Percentiles rank a stretch among this genome's conserved stretches.
Evolutionary conservation across 1,140 invertebrate genomes (phyloP).

Genomic region (Brachionus rotundiformis): DNA sequence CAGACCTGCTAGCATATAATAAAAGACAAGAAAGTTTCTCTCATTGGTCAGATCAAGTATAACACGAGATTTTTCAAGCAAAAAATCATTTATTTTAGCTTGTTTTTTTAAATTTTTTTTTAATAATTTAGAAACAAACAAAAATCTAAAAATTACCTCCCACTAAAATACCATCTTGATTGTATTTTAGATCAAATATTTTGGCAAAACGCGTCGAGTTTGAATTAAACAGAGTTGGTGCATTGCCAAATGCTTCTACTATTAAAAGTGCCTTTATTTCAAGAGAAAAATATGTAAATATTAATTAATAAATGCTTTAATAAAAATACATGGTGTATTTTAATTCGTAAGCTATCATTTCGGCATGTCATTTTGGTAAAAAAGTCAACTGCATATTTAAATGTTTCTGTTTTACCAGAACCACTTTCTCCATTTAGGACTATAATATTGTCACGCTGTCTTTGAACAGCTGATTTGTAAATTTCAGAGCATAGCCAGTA

Average conservation of each 20-base stretch:
- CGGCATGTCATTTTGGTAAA: conserved; percentile 55
- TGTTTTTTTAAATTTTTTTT: not conserved
- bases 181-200: conserved; percentile 74
- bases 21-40: conserved; percentile 50
- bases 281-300: not conserved
- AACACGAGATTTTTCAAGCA: conserved; percentile 46
- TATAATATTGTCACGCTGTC: conserved; percentile 82
- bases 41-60: conserved; percentile 33
- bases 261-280: not conserved
- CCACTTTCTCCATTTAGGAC: conserved; percentile 97
- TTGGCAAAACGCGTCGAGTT: conserved; percentile 94
- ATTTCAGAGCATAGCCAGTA: conserved; percentile 97
- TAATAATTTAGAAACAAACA: not conserved
- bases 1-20: conserved; percentile 36
- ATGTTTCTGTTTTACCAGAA: conserved; percentile 70
- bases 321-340: conserved; percentile 23
- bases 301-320: not conserved
- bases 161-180: conserved; percentile 77
- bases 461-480: conserved; percentile 91
- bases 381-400: conserved; percentile 58
- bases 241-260: conserved; percentile 77
- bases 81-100: conserved; percentile 50
- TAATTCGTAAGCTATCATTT: conserved; percentile 55
- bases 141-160: conserved; percentile 60
- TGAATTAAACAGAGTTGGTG: conserved; percentile 91